Conservation (phyloP, 1,140 invertebrate species). For the Pachyrhynchus sulphureomaculatus region DNA sequence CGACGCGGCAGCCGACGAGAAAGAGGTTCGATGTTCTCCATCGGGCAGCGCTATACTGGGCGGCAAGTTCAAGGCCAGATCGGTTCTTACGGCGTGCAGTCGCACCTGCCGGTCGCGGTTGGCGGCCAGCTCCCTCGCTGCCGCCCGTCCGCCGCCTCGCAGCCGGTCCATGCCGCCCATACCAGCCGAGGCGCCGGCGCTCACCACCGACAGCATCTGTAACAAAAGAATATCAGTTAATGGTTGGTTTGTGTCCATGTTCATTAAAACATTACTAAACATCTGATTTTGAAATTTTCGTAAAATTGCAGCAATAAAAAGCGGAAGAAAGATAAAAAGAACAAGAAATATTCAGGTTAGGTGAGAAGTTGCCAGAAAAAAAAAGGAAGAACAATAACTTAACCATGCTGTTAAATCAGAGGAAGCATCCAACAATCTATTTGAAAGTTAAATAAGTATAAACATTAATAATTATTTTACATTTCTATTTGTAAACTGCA, state of each 20-base stretch:
- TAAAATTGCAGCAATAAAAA: no score
- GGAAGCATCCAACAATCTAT: no score
- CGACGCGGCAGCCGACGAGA: slow-evolving; percentile 42
- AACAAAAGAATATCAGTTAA: slow-evolving; percentile 36
- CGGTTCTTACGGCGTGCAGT: slow-evolving; percentile 61
- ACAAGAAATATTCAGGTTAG: no score
- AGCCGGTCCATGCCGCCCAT: slow-evolving; percentile 55
- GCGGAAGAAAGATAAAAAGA: no score
- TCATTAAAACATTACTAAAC: no score
- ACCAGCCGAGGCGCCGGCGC: slow-evolving; percentile 59
- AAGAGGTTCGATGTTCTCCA: slow-evolving; percentile 62
- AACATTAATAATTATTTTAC: no score
- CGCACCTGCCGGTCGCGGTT: slow-evolving; percentile 59
- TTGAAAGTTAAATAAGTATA: no score
- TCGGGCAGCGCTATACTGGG: slow-evolving; percentile 68
- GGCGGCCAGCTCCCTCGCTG: slow-evolving; percentile 53
- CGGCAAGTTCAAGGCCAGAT: slow-evolving; percentile 65
- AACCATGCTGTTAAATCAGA: no score
- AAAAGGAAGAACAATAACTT: no score
- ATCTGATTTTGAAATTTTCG: no score
- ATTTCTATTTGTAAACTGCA: no score
- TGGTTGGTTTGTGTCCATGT: background rate
- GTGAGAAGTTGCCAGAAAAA: no score
- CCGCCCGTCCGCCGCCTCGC: slow-evolving; percentile 48
- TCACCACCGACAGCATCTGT: slow-evolving; percentile 67